phyloP scores from a whole-genome alignment of 2,888 invertebrate genomes.

The Diabrotica balteata region DNA sequence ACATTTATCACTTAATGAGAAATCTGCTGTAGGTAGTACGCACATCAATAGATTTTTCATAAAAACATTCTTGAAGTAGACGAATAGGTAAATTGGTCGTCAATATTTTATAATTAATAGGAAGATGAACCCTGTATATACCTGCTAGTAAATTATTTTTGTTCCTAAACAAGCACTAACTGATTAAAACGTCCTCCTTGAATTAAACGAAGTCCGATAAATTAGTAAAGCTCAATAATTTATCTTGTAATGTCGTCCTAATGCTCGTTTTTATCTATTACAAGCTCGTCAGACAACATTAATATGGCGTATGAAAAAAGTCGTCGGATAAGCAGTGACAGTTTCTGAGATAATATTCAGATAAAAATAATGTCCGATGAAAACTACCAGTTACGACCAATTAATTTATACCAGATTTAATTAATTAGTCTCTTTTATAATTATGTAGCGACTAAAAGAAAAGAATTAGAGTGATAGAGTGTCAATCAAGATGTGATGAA shows the following conservation, averaged over 20 bases:
- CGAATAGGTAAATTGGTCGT: too few species aligned
- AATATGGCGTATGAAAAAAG: slow-evolving; percentile 25
- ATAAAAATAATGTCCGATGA: slow-evolving; percentile 36
- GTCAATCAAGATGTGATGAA: neutral
- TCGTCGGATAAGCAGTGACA: slow-evolving; percentile 34
- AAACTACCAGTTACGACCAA: slow-evolving; percentile 37
- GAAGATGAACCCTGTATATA: too few species aligned
- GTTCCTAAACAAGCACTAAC: too few species aligned
- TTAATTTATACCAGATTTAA: slow-evolving; percentile 21
- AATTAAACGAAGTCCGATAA: slow-evolving; percentile 3
- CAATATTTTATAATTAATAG: too few species aligned
- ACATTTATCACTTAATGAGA: too few species aligned
- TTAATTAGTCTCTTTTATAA: slow-evolving; percentile 12
- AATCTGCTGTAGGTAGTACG: too few species aligned
- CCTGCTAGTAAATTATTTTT: too few species aligned
- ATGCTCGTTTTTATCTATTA: slow-evolving; percentile 29
- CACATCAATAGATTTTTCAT: too few species aligned
- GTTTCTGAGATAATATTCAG: slow-evolving; percentile 33
- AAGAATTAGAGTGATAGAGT: neutral
- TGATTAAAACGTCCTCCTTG: neutral
- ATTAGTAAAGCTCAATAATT: slow-evolving; percentile 11
- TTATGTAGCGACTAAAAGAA: slow-evolving; percentile 9
- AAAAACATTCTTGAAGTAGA: too few species aligned
- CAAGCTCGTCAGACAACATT: slow-evolving; percentile 35
- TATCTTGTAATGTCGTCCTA: slow-evolving; percentile 25